These are phyloP conservation scores for Tangara arthus DNA, from an alignment of 2,797 vertebrate genomes.

Conservation along the genomic window DNA sequence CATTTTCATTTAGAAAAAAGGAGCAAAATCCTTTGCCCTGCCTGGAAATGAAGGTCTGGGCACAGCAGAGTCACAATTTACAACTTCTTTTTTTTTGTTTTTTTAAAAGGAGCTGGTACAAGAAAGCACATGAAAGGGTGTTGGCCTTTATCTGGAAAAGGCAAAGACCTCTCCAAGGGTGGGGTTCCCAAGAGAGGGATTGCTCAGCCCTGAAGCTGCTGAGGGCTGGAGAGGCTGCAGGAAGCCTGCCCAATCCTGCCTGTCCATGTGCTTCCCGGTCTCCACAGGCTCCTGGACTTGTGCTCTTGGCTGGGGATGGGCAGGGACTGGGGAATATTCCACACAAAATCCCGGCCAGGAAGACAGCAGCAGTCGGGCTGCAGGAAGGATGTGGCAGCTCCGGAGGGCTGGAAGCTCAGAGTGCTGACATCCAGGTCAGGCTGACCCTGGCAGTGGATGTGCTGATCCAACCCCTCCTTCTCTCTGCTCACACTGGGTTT, in stretches of 20 bases:
- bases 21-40: not conserved
- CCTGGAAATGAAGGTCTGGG: not conserved
- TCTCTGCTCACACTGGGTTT: not conserved
- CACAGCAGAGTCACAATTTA: not conserved
- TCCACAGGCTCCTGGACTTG: not conserved
- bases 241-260: not conserved
- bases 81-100: rapidly evolving
- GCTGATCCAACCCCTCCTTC: not conserved
- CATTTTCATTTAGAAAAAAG: not conserved
- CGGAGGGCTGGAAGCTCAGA: not conserved
- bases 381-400: not conserved
- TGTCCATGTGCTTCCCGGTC: not conserved
- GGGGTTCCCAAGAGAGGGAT: not conserved
- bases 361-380: rapidly evolving
- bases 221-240: not conserved
- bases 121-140: not conserved
- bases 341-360: rapidly evolving
- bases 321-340: not conserved
- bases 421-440: not conserved
- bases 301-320: rapidly evolving
- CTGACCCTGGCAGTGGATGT: not conserved
- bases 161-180: not conserved
- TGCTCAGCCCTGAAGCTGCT: not conserved
- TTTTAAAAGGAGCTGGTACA: not conserved
- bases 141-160: not conserved